phyloP scores from a whole-genome alignment of 2,888 invertebrate species.

The Ochropleura leucogaster region DNA sequence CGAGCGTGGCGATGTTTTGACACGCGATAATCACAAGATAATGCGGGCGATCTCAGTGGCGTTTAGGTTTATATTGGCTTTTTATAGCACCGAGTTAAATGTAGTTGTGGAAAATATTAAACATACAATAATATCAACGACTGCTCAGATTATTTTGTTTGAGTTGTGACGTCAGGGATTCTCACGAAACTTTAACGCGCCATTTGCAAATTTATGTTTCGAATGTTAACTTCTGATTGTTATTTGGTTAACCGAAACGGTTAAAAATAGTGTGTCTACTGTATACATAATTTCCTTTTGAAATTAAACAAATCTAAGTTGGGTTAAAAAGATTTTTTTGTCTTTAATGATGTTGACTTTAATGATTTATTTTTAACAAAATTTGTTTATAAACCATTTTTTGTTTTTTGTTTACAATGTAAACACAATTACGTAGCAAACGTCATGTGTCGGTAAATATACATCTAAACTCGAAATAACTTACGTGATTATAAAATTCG shows the following conservation, averaged over 20 bases:
- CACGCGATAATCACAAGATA: conserved; percentile 91
- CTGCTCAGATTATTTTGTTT: conserved; percentile 73
- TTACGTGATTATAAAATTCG: background rate
- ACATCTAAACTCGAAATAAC: background rate
- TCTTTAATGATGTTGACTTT: no score
- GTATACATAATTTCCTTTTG: background rate
- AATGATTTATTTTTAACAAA: background rate
- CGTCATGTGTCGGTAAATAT: background rate
- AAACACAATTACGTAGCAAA: background rate
- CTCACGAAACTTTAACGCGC: conserved; percentile 62
- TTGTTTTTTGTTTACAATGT: background rate
- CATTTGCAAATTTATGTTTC: conserved; percentile 30
- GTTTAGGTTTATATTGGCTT: conserved; percentile 90
- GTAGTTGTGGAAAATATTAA: conserved; percentile 78
- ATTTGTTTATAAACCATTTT: background rate
- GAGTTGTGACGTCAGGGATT: conserved; percentile 73
- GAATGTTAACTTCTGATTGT: conserved; percentile 5
- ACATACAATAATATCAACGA: conserved; percentile 77
- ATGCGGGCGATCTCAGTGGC: conserved; percentile 89
- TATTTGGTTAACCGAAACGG: background rate
- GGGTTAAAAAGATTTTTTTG: no score
- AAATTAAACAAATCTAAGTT: background rate
- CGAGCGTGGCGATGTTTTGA: conserved; percentile 91
- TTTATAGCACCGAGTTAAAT: conserved; percentile 83
- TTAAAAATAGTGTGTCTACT: background rate